Conservation (phyloP, 2,888 invertebrate genomes). For the Tubiluchus corallicola region DNA sequence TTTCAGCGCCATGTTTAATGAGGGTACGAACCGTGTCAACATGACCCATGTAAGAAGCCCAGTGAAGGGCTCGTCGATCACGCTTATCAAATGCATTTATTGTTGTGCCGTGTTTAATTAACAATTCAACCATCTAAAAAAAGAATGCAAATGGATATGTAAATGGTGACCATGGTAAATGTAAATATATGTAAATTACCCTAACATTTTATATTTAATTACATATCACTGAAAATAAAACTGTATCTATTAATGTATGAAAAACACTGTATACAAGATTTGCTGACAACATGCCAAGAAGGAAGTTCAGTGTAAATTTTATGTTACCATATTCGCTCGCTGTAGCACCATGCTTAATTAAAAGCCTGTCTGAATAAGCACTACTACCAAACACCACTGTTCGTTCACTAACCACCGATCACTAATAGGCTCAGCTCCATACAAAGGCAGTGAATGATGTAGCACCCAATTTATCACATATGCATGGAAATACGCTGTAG, state of each 20-base stretch:
- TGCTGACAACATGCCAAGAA: too few species aligned
- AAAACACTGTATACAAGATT: not conserved
- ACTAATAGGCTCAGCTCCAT: too few species aligned
- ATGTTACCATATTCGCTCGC: too few species aligned
- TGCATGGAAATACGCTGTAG: too few species aligned
- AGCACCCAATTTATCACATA: too few species aligned
- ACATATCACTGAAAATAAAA: not conserved
- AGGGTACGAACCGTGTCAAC: constrained; percentile 22
- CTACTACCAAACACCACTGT: too few species aligned
- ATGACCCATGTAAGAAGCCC: constrained; percentile 41
- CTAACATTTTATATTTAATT: not conserved
- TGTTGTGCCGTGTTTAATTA: constrained; percentile 36
- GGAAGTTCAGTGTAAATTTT: too few species aligned
- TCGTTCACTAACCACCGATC: too few species aligned
- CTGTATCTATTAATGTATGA: not conserved
- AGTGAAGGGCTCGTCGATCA: constrained; percentile 41
- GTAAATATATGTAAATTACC: not conserved
- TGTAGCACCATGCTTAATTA: too few species aligned
- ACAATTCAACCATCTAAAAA: constrained; percentile 34
- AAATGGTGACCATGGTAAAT: constrained; percentile 4
- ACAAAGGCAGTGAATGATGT: too few species aligned
- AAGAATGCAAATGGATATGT: constrained; percentile 5
- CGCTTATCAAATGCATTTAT: constrained; percentile 44
- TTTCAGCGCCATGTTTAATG: constrained; percentile 26
- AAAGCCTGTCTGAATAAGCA: too few species aligned